Evolutionary conservation across 2,888 invertebrate genomes (phyloP).

Genomic region (Neria commutata): DNA sequence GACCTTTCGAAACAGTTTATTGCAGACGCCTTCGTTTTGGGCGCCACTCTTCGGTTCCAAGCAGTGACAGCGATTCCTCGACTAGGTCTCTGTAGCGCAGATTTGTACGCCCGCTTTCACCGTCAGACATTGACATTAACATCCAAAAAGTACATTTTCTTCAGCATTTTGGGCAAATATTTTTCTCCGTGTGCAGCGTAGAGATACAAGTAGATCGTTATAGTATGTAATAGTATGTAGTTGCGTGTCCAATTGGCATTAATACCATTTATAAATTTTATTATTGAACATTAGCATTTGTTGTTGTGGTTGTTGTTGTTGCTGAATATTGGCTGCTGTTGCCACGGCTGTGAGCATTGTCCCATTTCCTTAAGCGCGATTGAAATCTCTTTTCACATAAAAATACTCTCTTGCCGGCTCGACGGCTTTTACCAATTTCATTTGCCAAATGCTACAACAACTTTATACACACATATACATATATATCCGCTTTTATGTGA

Average conservation of each 20-base stretch:
- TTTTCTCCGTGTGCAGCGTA: no score
- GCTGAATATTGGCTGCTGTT: background rate
- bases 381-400: no score
- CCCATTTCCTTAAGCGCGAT: background rate
- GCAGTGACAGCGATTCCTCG: no score
- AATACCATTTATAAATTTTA: background rate
- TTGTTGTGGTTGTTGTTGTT: background rate
- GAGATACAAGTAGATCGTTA: no score
- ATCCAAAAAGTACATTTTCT: no score
- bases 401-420: background rate
- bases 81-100: no score
- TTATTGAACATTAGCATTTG: background rate
- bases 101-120: no score
- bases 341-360: background rate
- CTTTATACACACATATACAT: background rate
- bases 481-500: background rate
- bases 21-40: no score
- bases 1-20: no score
- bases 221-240: background rate
- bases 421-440: background rate
- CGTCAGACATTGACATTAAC: no score
- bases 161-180: no score
- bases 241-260: constrained; percentile 2
- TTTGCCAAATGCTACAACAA: background rate
- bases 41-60: no score